Base-by-base conservation (phyloP, 2,113 vertebrate species). In the Hippopotamus amphibius region DNA sequence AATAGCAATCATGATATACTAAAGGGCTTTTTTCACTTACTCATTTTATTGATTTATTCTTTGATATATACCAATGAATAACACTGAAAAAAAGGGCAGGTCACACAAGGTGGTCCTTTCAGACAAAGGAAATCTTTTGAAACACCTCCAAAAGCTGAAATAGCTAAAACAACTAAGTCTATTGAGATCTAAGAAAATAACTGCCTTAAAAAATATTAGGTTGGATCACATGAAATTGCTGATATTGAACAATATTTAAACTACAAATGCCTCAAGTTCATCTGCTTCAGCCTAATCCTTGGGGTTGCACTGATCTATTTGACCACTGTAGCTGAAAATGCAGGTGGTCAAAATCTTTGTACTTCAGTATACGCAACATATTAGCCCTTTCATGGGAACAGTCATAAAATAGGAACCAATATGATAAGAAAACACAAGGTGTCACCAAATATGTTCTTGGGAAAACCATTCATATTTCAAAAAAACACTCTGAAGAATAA, bases 21-120 rank as follows among this genome's bases (percentile, higher is more conserved):
- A 30, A 89, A 46, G 46, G 68, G 48, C 68, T 28, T 71, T 90
- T 91, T 90, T n/a, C 33, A 95, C 89, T 82, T 66, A 94, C 81
- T 94, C 93, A 98, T 74, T 77, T 97, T 68, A 96, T 1, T 95
- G 28, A 87, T 66, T 94, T 96, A 83, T 50, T 93, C 65, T 93
- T 93, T 95, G 90, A 93, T 43, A 85, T 65, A 71, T 53, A 71
- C 33, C 79, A 91, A 80, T 37, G 88, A 66, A 86, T 19, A 91
- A 77, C 26, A 88, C 3, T 30, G 37, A 55, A 66, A 83, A 69
- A 80, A 63, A 89, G 63, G 50, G 30, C 15, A 96, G 88, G 59
- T 59, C 89, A 96, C 57, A 97, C 59, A 57, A 95, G 26, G 50
- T 85, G 57, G 82, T 87, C 46, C 68, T 96, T 79, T 83, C 8